Base-by-base conservation (phyloP, 2,888 invertebrate genomes). In the Cataglyphis albicans region DNA sequence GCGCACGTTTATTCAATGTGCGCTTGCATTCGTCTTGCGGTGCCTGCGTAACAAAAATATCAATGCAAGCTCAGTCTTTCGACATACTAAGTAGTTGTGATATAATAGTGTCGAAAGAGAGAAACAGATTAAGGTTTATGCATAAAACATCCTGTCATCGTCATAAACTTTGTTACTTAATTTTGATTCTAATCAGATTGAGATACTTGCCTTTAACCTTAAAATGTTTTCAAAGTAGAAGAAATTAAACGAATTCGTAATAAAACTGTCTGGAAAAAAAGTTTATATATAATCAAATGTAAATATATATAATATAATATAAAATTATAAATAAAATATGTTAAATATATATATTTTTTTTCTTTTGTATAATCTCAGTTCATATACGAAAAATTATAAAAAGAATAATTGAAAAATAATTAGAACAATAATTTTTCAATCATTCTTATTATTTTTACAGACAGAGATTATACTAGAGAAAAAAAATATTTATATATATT, bases 31-130 rank as follows among this genome's bases (percentile, higher is more conserved):
- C 57, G 29, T 57, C 35, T 64, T 38, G 68, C 32, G 70, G 72
- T 78, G 41, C 32, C 57, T 70, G 78, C 57, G 57, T 25, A 44
- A 78, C 41, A n/a, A 70, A 52, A 78, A 70, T 59, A 44, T 44
- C 78, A 72, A 59, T 44, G 25, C 35, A 59, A 78, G 59, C 57
- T 44, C 32, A 18, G 32, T 59, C 52, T 52, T n/a, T 52, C 73
- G 44, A 21, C 57, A 70, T 70, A 72, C 12, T 25, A 44, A 59
- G 55, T 70, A 70, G 57, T 59, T 57, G 57, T 38, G 78, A 74
- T 44, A 41, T 74, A 74, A 44, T 25, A 35, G 64, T 29, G 25
- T 35, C 64, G 38, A n/a, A n/a, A 21, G 29, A 55, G 21, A 55
- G 38, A 35, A 4, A 15, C 1, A 29, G 44, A 2, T 15, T 10